These are phyloP conservation scores for Muntiacus reevesi DNA, from an alignment of 2,113 vertebrate genomes.

Conservation along the genomic window DNA sequence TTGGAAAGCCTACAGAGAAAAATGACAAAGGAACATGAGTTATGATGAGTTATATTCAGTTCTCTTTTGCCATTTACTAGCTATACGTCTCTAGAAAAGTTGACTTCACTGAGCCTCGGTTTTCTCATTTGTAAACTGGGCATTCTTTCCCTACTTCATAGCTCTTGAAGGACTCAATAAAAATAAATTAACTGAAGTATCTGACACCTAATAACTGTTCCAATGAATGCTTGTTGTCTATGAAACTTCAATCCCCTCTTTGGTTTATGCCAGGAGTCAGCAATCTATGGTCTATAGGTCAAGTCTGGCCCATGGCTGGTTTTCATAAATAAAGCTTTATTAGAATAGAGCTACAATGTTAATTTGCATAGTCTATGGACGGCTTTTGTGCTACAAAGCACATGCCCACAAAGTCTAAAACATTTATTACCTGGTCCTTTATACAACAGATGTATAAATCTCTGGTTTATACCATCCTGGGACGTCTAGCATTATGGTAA, in stretches of 20 bases:
- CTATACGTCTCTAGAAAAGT: conserved; percentile 24
- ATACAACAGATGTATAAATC: not conserved
- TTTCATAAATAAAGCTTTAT: conserved; percentile 52
- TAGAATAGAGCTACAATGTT: not conserved
- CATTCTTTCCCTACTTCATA: conserved; percentile 9
- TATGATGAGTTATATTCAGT: not conserved
- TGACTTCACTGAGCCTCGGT: not conserved
- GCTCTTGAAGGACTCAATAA: conserved; percentile 43
- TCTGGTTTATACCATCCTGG: not conserved
- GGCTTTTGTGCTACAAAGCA: not conserved
- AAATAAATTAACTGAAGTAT: conserved; percentile 48
- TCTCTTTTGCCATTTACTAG: conserved; percentile 47
- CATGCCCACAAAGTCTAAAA: not conserved
- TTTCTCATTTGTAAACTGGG: conserved; percentile 33
- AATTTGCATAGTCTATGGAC: not conserved
- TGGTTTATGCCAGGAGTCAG: conserved; percentile 4
- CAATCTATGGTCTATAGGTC: not conserved
- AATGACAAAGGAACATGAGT: conserved; percentile 34
- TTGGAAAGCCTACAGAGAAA: conserved; percentile 58
- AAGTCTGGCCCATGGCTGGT: not conserved
- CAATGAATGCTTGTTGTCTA: not conserved
- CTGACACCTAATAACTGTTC: conserved; percentile 22
- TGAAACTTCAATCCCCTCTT: conserved; percentile 3
- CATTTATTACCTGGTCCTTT: not conserved
- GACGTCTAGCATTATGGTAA: not conserved